Base-by-base conservation (phyloP, 2,113 vertebrate species). In the Tyrannus savana region DNA sequence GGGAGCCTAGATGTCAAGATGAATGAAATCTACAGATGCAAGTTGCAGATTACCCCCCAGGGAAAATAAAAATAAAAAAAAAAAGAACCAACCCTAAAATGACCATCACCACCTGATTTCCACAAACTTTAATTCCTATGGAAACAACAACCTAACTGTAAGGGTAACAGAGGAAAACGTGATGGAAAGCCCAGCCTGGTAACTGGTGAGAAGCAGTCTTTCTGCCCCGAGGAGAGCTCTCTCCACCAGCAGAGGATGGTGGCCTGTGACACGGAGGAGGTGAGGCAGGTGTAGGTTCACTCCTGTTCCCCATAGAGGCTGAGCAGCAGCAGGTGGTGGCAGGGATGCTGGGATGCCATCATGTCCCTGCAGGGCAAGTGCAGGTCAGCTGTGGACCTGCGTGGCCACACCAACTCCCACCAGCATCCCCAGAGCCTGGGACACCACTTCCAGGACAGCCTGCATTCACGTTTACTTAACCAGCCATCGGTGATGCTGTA, bases 301-400 rank as follows among this genome's bases (percentile, higher is more conserved):
- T 25, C 28, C 28, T 10, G 0, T 14, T 2, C 49, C 25, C 46
- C 73, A 21, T 31, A 15, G 47, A 3, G 68, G 50, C 68, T 27
- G 63, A 33, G 59, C 76, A n/a, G 67, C 15, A 44, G 15, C 62
- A 63, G 74, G 10, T 10, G 71, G 12, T 14, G 71, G 3, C 12
- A 2, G 55, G 19, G 56, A 47, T 23, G n/a, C 14, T 2, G 2
- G 9, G 56, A 12, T 15, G 41, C 55, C 27, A 11, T 8, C 8
- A 0, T 2, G 17, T 11, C 78, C 82, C 68, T 10, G 46, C 0
- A 1, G 66, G 28, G 11, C 2, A 6, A 39, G 24, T 1, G 3
- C 28, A 5, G 46, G 41, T 37, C 0, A 1, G 21, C 49, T 0
- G 0, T 0, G 14, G 12, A 49, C 52, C 22, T 1, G 14, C 0